Evolutionary conservation across 2,797 vertebrate species (phyloP).

Genomic region (Molossus molossus): DNA sequence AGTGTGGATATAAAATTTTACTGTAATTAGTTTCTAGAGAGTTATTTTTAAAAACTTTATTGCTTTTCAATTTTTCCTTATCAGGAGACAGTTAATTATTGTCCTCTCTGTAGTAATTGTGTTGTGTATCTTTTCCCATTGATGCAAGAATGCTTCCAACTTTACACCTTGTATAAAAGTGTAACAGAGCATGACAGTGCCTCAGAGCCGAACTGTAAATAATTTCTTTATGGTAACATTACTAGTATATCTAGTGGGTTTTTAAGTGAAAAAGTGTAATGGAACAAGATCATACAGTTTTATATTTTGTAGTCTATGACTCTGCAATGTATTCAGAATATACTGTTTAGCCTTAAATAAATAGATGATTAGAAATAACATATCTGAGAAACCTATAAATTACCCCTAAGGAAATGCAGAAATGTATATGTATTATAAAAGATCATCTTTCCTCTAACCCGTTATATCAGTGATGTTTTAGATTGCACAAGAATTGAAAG

Average conservation of each 20-base stretch:
- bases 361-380: not conserved
- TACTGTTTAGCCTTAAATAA: slow-evolving; percentile 11
- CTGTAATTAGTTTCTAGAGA: slow-evolving; percentile 40
- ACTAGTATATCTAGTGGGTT: not conserved
- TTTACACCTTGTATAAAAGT: not conserved
- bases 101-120: not conserved
- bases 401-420: not conserved
- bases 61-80: slow-evolving; percentile 58
- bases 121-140: slow-evolving; percentile 28
- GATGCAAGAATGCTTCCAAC: slow-evolving; percentile 54
- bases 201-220: not conserved
- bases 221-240: not conserved
- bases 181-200: not conserved
- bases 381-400: slow-evolving; percentile 36
- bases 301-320: not conserved
- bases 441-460: not conserved
- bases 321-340: not conserved
- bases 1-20: slow-evolving; percentile 39
- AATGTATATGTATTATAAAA: not conserved
- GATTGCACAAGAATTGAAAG: not conserved
- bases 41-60: slow-evolving; percentile 63
- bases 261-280: slow-evolving; percentile 5
- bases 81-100: not conserved
- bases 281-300: not conserved
- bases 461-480: not conserved